Percentiles rank a stretch among this genome's conserved stretches.
These are phyloP conservation scores for Larimichthys polyactis DNA, from an alignment of 2,113 vertebrate genomes.

Conservation along the genomic window DNA sequence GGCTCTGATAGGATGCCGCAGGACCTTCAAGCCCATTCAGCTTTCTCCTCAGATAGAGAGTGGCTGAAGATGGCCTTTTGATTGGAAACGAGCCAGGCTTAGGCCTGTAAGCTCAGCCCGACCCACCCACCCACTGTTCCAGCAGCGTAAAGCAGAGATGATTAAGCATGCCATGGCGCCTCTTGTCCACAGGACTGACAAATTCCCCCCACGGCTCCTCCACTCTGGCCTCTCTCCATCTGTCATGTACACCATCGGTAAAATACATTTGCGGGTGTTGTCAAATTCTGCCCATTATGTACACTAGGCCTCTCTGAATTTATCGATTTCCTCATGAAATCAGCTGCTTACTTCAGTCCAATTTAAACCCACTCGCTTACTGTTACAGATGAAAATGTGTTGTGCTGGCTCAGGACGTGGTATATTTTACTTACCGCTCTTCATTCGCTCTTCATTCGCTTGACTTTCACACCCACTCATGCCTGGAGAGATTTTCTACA, in stretches of 20 bases:
- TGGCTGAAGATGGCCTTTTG: slow-evolving; percentile 42
- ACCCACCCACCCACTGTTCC: slow-evolving; percentile 54
- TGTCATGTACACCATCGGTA: slow-evolving; percentile 62
- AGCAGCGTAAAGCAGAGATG: slow-evolving; percentile 76
- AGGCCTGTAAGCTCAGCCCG: slow-evolving; percentile 45
- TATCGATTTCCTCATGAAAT: slow-evolving; percentile 50
- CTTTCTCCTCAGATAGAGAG: slow-evolving; percentile 45
- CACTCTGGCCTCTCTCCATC: slow-evolving; percentile 75
- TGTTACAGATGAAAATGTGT: slow-evolving; percentile 21
- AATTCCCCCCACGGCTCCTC: slow-evolving; percentile 45
- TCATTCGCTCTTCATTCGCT: slow-evolving; percentile 36
- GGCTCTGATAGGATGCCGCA: slow-evolving; percentile 52
- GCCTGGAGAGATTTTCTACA: slow-evolving; percentile 35
- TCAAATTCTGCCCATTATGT: slow-evolving; percentile 42
- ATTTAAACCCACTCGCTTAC: slow-evolving; percentile 39
- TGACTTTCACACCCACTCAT: slow-evolving; percentile 17
- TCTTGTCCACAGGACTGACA: slow-evolving; percentile 64
- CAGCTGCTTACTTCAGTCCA: slow-evolving; percentile 34
- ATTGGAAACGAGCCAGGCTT: slow-evolving; percentile 44
- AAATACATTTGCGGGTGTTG: slow-evolving; percentile 48
- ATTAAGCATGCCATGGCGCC: slow-evolving; percentile 73
- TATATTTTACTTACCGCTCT: slow-evolving; percentile 11
- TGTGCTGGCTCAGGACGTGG: background rate
- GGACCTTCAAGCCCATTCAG: slow-evolving; percentile 50
- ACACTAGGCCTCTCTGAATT: slow-evolving; percentile 18